phyloP scores from a whole-genome alignment of 2,797 vertebrate species.

The Pterois miles region DNA sequence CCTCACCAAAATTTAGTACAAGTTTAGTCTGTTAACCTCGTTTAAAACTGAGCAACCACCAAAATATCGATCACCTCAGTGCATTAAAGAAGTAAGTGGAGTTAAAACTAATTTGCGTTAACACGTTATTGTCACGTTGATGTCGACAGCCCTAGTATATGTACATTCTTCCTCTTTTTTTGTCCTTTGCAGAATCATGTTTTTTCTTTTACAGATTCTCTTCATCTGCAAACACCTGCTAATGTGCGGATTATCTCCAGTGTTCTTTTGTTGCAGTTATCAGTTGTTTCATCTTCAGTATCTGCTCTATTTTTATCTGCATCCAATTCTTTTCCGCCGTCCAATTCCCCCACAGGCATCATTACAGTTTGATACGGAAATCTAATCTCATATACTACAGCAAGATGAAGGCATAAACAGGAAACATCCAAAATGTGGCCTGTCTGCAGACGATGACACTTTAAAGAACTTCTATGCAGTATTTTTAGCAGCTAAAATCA shows the following conservation, averaged over 20 bases:
- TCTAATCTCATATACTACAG: conserved; percentile 27
- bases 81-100: too few species aligned
- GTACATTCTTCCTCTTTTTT: not conserved
- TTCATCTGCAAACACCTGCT: not conserved
- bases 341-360: conserved; percentile 6
- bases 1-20: too few species aligned
- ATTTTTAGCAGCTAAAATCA: conserved; percentile 15
- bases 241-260: not conserved
- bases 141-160: not conserved
- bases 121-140: too few species aligned
- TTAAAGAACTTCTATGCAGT: not conserved
- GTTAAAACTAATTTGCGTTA: too few species aligned
- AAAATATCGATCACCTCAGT: too few species aligned
- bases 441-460: not conserved
- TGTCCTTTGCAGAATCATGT: not conserved
- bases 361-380: conserved; percentile 39
- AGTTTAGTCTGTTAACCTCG: too few species aligned
- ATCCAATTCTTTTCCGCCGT: conserved; percentile 15
- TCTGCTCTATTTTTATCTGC: conserved; percentile 29
- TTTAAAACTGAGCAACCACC: too few species aligned
- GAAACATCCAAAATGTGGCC: conserved; percentile 8
- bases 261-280: conserved; percentile 12
- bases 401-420: conserved; percentile 18
- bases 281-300: conserved; percentile 21
- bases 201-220: too few species aligned